Conservation (phyloP, 1,140 invertebrate species). For the Megathymus violae region DNA sequence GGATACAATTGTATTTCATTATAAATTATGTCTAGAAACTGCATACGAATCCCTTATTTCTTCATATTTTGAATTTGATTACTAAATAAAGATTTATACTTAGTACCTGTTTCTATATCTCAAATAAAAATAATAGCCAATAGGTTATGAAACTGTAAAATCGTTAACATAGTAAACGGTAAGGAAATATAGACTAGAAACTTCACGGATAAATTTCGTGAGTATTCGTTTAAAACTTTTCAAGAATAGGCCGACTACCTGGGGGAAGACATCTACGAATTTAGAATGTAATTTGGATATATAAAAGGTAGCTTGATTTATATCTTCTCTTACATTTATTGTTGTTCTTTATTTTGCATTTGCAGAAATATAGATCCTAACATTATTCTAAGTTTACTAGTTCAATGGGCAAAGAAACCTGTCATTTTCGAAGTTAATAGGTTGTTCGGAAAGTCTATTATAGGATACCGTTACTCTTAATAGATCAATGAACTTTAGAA, state of each 20-base stretch:
- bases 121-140: conserved; percentile 7
- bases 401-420: too few relatives aligned
- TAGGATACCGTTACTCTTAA: too few relatives aligned
- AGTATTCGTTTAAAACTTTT: conserved; percentile 70
- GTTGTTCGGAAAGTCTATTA: too few relatives aligned
- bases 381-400: too few relatives aligned
- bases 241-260: conserved; percentile 55
- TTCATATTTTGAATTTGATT: not conserved
- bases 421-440: too few relatives aligned
- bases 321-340: not conserved
- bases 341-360: not conserved
- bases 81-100: not conserved
- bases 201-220: conserved; percentile 60
- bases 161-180: conserved; percentile 53
- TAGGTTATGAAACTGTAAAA: conserved; percentile 52
- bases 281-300: conserved; percentile 7
- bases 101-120: conserved; percentile 8
- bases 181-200: conserved; percentile 46
- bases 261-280: conserved; percentile 22
- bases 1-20: too few relatives aligned
- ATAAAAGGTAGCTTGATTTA: not conserved
- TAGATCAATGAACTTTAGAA: too few relatives aligned
- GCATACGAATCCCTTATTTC: too few relatives aligned
- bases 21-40: too few relatives aligned
- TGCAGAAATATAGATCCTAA: not conserved